Conservation (phyloP, 2,113 vertebrate species). For the Hepsetus odoe region DNA sequence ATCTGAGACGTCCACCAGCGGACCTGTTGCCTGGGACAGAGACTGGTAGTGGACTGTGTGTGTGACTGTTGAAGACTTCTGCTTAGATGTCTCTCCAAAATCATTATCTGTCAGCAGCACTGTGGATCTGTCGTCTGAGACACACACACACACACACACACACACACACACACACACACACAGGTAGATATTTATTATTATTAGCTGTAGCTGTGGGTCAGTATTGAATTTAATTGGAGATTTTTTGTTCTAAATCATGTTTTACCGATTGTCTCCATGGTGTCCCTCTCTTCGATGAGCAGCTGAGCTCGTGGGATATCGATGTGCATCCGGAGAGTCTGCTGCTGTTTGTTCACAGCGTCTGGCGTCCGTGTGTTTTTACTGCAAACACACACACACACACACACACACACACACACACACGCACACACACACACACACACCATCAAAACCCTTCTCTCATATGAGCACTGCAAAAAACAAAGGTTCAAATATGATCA, state of each 20-base stretch:
- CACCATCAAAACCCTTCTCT: no score
- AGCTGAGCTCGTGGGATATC: constrained; percentile 99
- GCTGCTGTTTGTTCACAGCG: constrained; percentile 95
- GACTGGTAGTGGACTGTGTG: constrained; percentile 98
- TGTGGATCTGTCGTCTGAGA: constrained; percentile 91
- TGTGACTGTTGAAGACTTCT: constrained; percentile 96
- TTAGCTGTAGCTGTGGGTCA: no score
- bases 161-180: no score
- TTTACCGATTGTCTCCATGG: constrained; percentile 97
- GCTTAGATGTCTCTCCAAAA: constrained; percentile 94
- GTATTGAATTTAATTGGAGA: no score
- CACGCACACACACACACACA: no score
- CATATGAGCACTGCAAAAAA: no score
- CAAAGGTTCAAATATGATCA: no score
- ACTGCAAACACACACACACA: constrained; percentile 75
- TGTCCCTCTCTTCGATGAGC: constrained; percentile 96
- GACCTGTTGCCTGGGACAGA: constrained; percentile 95
- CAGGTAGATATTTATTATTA: no score
- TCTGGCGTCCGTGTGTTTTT: constrained; percentile 97
- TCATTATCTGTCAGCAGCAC: constrained; percentile 96
- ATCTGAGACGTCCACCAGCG: constrained; percentile 96
- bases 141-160: neutral
- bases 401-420: no score
- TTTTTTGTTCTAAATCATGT: neutral
- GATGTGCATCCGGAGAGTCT: constrained; percentile 96